Conservation (phyloP, 2,797 vertebrate genomes). For the Gobio occitaniae region DNA sequence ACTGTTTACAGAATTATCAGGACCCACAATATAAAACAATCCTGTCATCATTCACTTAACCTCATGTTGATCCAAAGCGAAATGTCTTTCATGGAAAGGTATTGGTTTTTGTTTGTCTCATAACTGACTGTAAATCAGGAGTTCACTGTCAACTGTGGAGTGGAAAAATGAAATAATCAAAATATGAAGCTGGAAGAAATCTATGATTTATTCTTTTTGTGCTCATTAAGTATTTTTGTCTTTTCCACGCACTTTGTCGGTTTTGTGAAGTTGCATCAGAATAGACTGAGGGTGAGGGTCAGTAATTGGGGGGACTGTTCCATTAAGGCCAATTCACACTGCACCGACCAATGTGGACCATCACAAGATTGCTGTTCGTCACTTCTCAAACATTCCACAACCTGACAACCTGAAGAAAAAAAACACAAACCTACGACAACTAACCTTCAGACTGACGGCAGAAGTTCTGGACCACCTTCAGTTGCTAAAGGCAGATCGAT, state of each 20-base stretch:
- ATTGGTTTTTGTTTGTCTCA: not conserved
- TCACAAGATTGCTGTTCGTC: not conserved
- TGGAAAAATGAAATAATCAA: not conserved
- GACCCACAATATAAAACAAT: not conserved
- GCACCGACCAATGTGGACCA: not conserved
- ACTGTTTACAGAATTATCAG: not conserved
- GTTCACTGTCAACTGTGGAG: not conserved
- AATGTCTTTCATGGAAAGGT: not conserved
- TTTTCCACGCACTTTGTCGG: not conserved
- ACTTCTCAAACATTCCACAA: not conserved
- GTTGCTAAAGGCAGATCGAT: no score
- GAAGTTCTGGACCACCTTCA: no score
- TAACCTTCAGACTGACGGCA: no score
- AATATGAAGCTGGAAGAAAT: not conserved
- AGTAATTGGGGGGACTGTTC: not conserved
- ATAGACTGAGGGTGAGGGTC: not conserved
- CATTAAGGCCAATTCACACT: not conserved
- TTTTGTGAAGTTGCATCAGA: not conserved
- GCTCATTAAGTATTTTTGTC: not conserved
- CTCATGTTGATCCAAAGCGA: not conserved
- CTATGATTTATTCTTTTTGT: not conserved
- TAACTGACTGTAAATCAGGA: not conserved
- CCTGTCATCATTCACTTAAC: not conserved
- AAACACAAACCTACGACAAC: no score
- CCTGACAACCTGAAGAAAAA: not conserved